Evolutionary conservation across 2,888 invertebrate genomes (phyloP), one percentile per base, ranked within the genome.

Genomic region (Ophion ellenae): DNA sequence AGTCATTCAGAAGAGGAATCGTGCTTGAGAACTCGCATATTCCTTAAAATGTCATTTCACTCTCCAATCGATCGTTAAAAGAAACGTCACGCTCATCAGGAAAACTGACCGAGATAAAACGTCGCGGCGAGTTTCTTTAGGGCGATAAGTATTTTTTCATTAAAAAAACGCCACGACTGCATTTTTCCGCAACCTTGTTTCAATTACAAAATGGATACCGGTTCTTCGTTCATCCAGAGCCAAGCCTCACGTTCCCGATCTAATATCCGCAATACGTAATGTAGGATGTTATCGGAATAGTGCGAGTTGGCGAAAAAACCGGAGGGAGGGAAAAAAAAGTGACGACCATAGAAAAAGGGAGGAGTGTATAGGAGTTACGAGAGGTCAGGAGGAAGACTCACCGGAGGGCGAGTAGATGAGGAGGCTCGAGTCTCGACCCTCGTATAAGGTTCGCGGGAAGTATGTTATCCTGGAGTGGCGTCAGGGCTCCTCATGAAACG

Each of bases 401-500:
- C 73, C 67, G 59, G 59, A 75, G 63, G 73, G 63, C 70, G 36
- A 47, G 76, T 24, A 69, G 66, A 76, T 69, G 71, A 81, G 81
- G 73, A 77, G 73, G 53, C 84, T 86, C 67, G 86, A 81, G 81
- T 79, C 81, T 53, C 53, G 78, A 79, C 85, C 85, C 87, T 88
- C 81, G 84, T 83, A 85, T 53, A 53, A 85, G 82, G 81, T 86
- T 59, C 74, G 70, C 71, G 66, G 78, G 67, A 81, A 86, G 81
- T 86, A 71, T 81, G 61, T 63, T 73, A 36, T 77, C 71, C 74
- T 71, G 28, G 80, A 86, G 87, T 87, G 85, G 85, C 83, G 85
- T 88, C 87, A 85, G 87, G 84, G 85, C 83, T 82, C 87, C 84
- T 84, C 84, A 81, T 80, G 80, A 84, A 80, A 63, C 70, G 69